Evolutionary conservation across 2,797 vertebrate species (phyloP).

Genomic region (Masticophis lateralis): DNA sequence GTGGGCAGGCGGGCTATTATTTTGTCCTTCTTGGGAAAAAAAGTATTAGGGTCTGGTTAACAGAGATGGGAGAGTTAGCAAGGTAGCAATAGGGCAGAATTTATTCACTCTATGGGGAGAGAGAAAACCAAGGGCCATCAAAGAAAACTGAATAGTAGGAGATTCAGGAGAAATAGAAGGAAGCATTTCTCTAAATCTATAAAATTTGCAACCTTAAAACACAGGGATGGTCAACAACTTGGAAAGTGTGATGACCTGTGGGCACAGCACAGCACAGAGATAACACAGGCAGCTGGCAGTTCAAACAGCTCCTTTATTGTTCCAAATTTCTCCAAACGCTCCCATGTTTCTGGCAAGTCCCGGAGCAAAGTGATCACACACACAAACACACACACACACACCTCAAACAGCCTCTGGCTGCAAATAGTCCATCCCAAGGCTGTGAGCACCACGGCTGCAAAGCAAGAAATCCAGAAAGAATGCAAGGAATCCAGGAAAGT

Average conservation of each 20-base stretch:
- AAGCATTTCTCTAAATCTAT: background rate
- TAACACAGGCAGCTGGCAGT: too few relatives aligned
- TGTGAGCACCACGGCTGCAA: too few relatives aligned
- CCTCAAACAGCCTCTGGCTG: too few relatives aligned
- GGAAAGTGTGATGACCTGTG: background rate
- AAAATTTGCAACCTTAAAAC: background rate
- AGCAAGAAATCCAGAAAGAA: too few relatives aligned
- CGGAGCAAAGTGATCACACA: too few relatives aligned
- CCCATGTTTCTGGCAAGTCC: too few relatives aligned
- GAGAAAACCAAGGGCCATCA: background rate
- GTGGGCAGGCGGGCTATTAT: background rate
- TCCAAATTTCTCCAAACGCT: too few relatives aligned
- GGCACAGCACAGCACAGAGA: too few relatives aligned
- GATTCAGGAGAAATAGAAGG: background rate
- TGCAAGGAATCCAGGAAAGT: too few relatives aligned
- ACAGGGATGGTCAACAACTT: background rate
- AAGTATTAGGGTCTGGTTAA: background rate
- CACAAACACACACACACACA: too few relatives aligned
- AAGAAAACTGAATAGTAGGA: background rate
- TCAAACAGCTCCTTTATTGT: too few relatives aligned
- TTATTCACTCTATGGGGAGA: background rate
- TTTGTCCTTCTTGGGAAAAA: background rate
- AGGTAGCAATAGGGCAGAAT: background rate
- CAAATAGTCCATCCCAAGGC: too few relatives aligned
- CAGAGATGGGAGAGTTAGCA: background rate